phyloP scores from a whole-genome alignment of 53 echinoderm and acorn worm species.

The Temnopleurus reevesii region DNA sequence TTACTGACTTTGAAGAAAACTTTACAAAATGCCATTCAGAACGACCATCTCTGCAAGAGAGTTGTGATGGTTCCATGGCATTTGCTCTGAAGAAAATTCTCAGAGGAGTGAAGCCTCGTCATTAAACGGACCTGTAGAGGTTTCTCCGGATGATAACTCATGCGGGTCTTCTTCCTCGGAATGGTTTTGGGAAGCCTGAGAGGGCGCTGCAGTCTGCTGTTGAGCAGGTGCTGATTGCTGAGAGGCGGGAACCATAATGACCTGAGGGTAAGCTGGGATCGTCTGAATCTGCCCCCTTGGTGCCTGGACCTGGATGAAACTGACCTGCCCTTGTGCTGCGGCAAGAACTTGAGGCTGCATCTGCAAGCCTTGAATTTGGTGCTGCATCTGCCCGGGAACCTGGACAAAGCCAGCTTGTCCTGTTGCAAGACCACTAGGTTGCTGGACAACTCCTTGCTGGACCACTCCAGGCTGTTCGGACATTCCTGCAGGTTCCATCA shows the following conservation, averaged over 20 bases:
- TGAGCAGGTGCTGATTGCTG: not conserved
- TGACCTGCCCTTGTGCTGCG: not conserved
- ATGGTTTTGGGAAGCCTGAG: not conserved
- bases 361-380: no score
- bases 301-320: not conserved
- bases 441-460: not conserved
- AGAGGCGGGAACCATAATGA: not conserved
- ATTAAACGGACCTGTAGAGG: no score
- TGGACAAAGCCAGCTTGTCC: not conserved
- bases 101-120: no score
- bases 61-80: no score
- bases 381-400: not conserved
- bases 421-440: not conserved
- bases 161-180: not conserved
- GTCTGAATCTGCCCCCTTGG: slow-evolving; percentile 4
- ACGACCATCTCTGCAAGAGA: no score
- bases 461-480: no score
- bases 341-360: not conserved
- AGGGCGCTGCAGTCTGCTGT: not conserved
- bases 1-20: no score
- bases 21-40: no score
- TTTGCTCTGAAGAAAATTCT: no score
- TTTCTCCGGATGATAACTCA: no score
- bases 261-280: not conserved
- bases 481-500: no score